Base-by-base conservation (phyloP, 2,797 vertebrate genomes). In the Mormyrus hasselquistii region DNA sequence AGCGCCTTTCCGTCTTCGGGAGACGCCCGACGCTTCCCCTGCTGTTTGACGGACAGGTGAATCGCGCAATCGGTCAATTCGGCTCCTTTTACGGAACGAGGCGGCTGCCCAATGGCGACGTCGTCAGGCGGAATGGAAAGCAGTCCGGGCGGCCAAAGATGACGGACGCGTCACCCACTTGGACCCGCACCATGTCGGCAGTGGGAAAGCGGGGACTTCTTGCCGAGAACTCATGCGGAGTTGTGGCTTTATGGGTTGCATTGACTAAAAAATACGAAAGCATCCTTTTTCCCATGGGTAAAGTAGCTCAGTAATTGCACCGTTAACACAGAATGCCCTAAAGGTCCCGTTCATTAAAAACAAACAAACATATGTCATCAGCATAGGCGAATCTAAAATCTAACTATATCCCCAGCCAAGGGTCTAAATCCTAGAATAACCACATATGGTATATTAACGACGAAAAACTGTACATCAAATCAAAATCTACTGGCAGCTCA, bases 11-110 rank as follows among this genome's bases (percentile, higher is more conserved):
- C 53, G 41, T 49, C 16, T 49, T 55, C 50, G 49, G 83, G 76
- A 84, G 38, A 84, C 65, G 12, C 34, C 55, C 52, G 44, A 29
- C 55, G 41, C 53, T 4, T 47, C 41, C 76, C 76, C 76, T 4
- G 22, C n/a, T 47, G n/a, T 19, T 84, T 88, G 88, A 88, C 88
- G 88, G 88, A 88, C 88, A 62, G 69, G 12, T 22, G 4, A 12
- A 82, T 16, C 53, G 76, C n/a, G 25, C 88, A 62, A 88, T 84
- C 53, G 65, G 47, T 79, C 53, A 55, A 6, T 88, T 62, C 53
- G 6, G n/a, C 76, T 88, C 88, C 88, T 84, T 88, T 62, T 62
- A 84, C 41, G 88, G 76, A 73, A 73, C 29, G 50, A 79, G 10
- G 73, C 22, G 29, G 38, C 52, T 41, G 49, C 34, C 88, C 88